These are phyloP conservation scores for Chitala chitala DNA, from an alignment of 2,113 vertebrate genomes.

Conservation along the genomic window DNA sequence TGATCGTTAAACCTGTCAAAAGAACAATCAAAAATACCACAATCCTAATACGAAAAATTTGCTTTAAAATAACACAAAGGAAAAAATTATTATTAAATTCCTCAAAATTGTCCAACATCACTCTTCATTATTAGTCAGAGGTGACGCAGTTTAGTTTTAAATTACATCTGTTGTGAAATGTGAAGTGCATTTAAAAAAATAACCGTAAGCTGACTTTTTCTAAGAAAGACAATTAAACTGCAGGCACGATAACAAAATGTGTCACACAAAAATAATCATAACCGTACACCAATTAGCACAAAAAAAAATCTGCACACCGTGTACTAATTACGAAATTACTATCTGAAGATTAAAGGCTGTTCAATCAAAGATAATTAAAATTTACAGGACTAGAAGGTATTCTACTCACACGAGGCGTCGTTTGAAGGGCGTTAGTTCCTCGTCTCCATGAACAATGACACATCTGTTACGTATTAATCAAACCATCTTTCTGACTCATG, in stretches of 20 bases:
- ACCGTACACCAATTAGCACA: slow-evolving; percentile 24
- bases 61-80: too few species aligned
- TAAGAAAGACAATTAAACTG: slow-evolving; percentile 1
- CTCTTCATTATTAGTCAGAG: background rate
- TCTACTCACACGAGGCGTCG: background rate
- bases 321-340: slow-evolving; percentile 25
- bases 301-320: slow-evolving; percentile 7
- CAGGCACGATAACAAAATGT: background rate
- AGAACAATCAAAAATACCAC: too few species aligned
- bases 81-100: too few species aligned
- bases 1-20: too few species aligned
- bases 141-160: background rate
- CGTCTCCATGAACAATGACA: background rate
- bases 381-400: slow-evolving; percentile 8
- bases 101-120: too few species aligned
- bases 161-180: slow-evolving; percentile 16
- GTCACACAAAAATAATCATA: background rate
- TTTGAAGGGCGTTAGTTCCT: background rate
- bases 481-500: slow-evolving; percentile 3
- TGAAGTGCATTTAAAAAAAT: too few species aligned
- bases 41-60: too few species aligned
- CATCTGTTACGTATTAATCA: slow-evolving; percentile 13
- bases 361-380: slow-evolving; percentile 14
- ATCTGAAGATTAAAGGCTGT: slow-evolving; percentile 25
- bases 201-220: too few species aligned